Conservation (phyloP, 1,140 invertebrate genomes). For the Drosophila mojavensis region DNA sequence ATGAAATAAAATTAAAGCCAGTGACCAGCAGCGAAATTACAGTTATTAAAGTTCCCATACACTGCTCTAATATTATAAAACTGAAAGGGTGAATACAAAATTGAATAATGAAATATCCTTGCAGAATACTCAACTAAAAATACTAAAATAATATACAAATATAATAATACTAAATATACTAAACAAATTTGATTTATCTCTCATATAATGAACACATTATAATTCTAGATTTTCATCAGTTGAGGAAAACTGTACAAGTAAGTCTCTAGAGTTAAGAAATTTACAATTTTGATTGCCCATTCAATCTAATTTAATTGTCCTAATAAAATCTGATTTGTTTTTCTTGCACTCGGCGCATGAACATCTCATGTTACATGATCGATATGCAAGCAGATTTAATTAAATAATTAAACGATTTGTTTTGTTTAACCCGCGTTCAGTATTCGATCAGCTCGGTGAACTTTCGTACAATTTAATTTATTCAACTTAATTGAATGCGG, state of each 20-base stretch:
- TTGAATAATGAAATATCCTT: too few species aligned
- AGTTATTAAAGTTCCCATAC: constrained; percentile 1
- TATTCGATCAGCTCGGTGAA: constrained; percentile 27
- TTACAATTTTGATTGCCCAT: too few species aligned
- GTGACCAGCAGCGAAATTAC: background rate
- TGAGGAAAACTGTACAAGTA: too few species aligned
- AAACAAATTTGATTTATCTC: too few species aligned
- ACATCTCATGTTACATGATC: background rate
- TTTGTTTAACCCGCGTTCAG: constrained; percentile 39
- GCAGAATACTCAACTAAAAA: too few species aligned
- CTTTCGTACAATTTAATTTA: constrained; percentile 29
- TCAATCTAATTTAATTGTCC: background rate
- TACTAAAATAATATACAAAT: too few species aligned
- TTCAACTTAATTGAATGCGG: constrained; percentile 35
- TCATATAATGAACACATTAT: too few species aligned
- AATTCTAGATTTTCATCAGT: too few species aligned
- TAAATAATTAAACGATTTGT: constrained; percentile 44
- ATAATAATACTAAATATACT: too few species aligned
- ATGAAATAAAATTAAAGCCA: constrained; percentile 10
- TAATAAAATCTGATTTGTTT: background rate
- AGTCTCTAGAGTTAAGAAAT: too few species aligned
- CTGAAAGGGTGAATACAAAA: too few species aligned
- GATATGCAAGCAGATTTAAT: constrained; percentile 31
- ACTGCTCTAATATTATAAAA: background rate
- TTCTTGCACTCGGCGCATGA: background rate